Evolutionary conservation across 2,113 vertebrate genomes (phyloP), one percentile per base, ranked within the genome.

Genomic region (Scomber colias): DNA sequence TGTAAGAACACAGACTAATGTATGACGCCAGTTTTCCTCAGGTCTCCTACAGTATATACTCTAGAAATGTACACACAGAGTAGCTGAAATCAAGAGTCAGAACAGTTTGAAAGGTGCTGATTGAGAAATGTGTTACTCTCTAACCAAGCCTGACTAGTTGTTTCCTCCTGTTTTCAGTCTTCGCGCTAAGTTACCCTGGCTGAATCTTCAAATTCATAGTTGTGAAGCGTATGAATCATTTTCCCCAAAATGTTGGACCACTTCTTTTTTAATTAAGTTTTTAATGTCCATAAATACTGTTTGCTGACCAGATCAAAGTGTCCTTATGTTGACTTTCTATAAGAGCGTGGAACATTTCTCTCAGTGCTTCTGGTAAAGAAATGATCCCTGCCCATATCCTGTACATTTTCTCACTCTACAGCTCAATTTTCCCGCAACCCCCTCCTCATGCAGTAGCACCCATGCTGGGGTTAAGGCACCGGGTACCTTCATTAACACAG

Each of bases 401-500:
- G 15, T 46, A 8, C 46, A 74, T 51, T 73, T 79, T 53, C 59
- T 71, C 24, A 40, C 55, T 61, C 68, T n/a, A 0, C 17, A 21
- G 64, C 78, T 86, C 67, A n/a, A 45, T 76, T 89, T 88, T 93
- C 87, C 80, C 71, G 30, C 77, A 70, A 27, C 62, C 72, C 62
- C 57, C 73, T 49, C 75, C 9, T 21, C 88, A 62, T 45, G 77
- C 17, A 44, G 67, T 56, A 60, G 69, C 66, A 50, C 30, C 54
- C 91, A 66, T 67, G 82, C 83, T 89, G 85, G 50, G 66, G 66
- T 24, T 44, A 15, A 71, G 82, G 63, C 82, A 73, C 66, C 15
- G 19, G 68, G 84, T 53, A 46, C 44, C 62, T 63, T 87, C 73
- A 91, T 92, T 87, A 92, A 21, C 89, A 85, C 87, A 85, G 88